Conservation (phyloP, 1,140 invertebrate genomes). For the Temnothorax nylanderi region DNA sequence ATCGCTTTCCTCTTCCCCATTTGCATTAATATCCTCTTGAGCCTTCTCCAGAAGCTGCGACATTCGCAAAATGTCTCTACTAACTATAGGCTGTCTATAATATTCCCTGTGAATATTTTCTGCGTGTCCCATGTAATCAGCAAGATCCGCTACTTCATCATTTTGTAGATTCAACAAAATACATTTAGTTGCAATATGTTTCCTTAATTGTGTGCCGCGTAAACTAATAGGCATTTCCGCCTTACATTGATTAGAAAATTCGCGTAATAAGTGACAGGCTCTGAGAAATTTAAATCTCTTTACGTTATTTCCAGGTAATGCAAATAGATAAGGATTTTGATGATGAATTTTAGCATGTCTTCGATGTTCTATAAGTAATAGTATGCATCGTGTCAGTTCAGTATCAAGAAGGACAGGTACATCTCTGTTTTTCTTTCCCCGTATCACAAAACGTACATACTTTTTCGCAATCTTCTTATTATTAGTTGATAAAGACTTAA, state of each 20-base stretch:
- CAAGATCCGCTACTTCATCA: not conserved
- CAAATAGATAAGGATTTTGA: not conserved
- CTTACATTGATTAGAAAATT: not conserved
- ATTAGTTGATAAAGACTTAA: not conserved
- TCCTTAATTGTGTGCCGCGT: not conserved
- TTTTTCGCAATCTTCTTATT: too few species aligned
- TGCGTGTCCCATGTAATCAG: not conserved
- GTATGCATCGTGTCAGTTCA: not conserved
- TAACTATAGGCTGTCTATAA: not conserved
- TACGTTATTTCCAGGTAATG: not conserved
- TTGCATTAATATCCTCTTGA: not conserved
- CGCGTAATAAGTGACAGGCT: not conserved
- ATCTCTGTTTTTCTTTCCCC: conserved; percentile 6
- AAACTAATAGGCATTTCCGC: not conserved
- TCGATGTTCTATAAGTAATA: not conserved
- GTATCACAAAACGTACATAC: too few species aligned
- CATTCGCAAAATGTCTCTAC: not conserved
- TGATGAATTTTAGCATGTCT: not conserved
- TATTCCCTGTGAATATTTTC: not conserved
- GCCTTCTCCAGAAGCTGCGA: not conserved
- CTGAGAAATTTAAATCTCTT: conserved; percentile 1
- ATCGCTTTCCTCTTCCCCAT: not conserved
- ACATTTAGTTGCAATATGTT: conserved; percentile 11
- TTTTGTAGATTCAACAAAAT: not conserved
- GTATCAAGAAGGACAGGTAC: not conserved